phyloP scores from a whole-genome alignment of 2,797 vertebrate species.

The Enteromius afrohamiltoni region DNA sequence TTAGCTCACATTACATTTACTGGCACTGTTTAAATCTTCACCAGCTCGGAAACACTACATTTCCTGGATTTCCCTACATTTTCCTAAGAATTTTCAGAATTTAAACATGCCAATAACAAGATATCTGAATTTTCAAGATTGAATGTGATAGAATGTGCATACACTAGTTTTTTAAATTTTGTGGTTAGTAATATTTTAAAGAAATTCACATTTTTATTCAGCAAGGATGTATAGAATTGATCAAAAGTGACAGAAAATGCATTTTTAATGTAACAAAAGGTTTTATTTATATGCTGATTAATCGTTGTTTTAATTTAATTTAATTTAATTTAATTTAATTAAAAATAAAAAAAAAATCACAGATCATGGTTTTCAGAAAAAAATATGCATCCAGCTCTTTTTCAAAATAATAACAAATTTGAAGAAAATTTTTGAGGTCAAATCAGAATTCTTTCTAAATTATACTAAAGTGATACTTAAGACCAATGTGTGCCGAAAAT shows the following conservation, averaged over 20 bases:
- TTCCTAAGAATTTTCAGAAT: not conserved
- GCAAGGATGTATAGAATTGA: not conserved
- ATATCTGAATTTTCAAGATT: not conserved
- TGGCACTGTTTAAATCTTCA: not conserved
- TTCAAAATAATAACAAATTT: not conserved
- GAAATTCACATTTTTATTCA: not conserved
- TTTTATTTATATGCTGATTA: not conserved
- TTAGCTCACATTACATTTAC: not conserved
- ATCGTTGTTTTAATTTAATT: not conserved
- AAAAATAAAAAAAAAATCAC: not conserved
- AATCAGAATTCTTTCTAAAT: not conserved
- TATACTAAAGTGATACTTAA: not conserved
- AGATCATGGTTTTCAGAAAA: not conserved
- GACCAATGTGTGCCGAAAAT: not conserved
- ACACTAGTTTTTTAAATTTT: not conserved
- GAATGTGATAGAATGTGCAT: not conserved
- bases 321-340: not conserved
- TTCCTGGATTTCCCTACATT: not conserved
- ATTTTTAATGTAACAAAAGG: not conserved
- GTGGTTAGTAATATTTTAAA: not conserved
- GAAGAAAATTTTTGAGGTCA: not conserved
- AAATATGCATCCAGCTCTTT: constrained; percentile 2
- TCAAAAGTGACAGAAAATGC: not conserved
- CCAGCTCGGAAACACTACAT: not conserved
- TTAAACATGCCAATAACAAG: not conserved